Evolutionary conservation across 2,797 vertebrate species (phyloP).

Genomic region (Catamblyrhynchus diadema): DNA sequence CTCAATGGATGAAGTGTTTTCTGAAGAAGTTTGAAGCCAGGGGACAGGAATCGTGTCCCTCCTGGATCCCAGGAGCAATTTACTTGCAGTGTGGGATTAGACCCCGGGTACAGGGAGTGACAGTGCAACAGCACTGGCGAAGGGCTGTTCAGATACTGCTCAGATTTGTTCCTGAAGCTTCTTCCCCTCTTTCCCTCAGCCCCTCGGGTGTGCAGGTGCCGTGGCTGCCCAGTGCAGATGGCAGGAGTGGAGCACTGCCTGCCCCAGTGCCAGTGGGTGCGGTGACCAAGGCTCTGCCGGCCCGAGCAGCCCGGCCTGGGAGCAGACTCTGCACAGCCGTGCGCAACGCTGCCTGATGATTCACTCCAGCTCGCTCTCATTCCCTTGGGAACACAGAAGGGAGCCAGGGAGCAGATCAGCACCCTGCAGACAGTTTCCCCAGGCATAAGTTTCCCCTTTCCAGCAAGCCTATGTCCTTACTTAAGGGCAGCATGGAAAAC

Average conservation of each 20-base stretch:
- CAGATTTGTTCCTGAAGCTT: background rate
- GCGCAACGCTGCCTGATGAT: background rate
- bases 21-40: background rate
- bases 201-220: background rate
- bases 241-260: background rate
- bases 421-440: background rate
- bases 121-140: rapidly evolving
- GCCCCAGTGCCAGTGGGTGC: background rate
- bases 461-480: rapidly evolving
- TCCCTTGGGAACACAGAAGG: background rate
- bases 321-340: background rate
- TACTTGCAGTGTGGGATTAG: rapidly evolving
- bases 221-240: background rate
- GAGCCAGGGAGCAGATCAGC: background rate
- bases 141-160: background rate
- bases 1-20: background rate
- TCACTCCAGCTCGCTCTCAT: background rate
- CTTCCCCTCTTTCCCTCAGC: background rate
- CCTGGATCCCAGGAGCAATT: background rate
- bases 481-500: background rate
- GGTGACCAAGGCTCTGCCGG: background rate
- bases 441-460: background rate
- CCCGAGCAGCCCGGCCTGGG: background rate
- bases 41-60: background rate
- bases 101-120: rapidly evolving